These are phyloP conservation scores for Quadroppia sp. DNA, from an alignment of 2,888 invertebrate genomes.

Conservation along the genomic window DNA sequence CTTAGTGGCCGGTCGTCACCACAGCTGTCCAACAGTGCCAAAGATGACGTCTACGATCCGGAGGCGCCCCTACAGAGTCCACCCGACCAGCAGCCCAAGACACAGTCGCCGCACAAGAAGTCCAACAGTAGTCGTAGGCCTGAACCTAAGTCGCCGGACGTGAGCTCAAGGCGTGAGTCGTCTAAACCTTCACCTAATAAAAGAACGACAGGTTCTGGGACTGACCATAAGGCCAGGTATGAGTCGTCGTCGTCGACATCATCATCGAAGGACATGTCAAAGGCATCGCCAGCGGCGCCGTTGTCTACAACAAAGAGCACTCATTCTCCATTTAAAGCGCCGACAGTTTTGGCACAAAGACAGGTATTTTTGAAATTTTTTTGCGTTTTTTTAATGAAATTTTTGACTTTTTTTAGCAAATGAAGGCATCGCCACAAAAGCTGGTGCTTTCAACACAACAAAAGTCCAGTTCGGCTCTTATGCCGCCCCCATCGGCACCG, in stretches of 20 bases:
- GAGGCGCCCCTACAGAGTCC: constrained; percentile 46
- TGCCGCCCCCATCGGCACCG: background rate
- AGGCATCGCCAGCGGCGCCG: background rate
- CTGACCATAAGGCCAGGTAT: background rate
- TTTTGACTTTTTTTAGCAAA: background rate
- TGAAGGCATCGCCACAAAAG: constrained; percentile 5
- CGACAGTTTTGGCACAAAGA: background rate
- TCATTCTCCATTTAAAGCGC: constrained; percentile 28
- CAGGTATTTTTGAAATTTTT: constrained; percentile 4
- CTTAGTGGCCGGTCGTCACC: background rate
- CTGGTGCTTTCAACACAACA: background rate
- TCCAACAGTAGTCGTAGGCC: constrained; percentile 6
- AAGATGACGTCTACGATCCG: constrained; percentile 44
- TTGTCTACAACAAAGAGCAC: background rate
- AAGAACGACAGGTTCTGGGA: background rate
- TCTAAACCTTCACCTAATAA: constrained; percentile 10
- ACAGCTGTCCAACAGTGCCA: background rate
- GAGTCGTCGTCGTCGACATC: no score
- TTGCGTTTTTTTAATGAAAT: background rate
- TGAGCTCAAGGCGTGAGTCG: background rate
- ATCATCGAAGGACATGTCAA: background rate
- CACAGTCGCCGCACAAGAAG: background rate
- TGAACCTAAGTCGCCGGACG: background rate
- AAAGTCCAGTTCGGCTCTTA: background rate
- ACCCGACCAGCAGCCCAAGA: background rate